These are phyloP conservation scores for Hydrolagus affinis DNA, from an alignment of 2,113 vertebrate genomes.

Conservation along the genomic window DNA sequence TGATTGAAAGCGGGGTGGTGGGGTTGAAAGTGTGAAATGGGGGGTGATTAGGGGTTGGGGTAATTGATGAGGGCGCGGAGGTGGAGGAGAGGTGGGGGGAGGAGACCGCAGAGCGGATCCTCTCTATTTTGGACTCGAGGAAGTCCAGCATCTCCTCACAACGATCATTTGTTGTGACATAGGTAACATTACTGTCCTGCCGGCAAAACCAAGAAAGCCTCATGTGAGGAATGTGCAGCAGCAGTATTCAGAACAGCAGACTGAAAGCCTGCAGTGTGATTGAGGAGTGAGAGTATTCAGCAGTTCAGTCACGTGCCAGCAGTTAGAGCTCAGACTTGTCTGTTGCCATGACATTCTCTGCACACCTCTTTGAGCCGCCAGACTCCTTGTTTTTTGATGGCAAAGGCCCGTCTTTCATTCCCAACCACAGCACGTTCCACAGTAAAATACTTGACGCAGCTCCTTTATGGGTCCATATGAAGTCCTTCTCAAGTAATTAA, in stretches of 20 bases:
- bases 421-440: neutral
- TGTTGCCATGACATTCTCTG: neutral
- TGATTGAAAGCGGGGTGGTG: no score
- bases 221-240: neutral
- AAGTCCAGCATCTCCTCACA: no score
- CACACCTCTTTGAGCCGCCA: neutral
- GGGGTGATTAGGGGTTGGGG: no score
- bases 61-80: no score
- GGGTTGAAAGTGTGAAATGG: no score
- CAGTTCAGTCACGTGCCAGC: neutral
- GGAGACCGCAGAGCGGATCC: no score
- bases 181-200: neutral
- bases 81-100: no score
- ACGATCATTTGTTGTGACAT: no score
- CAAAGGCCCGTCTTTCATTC: neutral
- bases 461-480: neutral
- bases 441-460: neutral
- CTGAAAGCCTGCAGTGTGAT: neutral
- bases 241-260: neutral
- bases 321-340: neutral
- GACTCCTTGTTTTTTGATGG: neutral
- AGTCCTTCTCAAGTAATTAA: neutral
- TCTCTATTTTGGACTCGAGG: no score
- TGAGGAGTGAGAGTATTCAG: neutral
- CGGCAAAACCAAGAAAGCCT: neutral